Percentiles rank a stretch among this genome's conserved stretches.
These are phyloP conservation scores for Brevimyrus niger DNA, from an alignment of 2,113 vertebrate species.

Conservation along the genomic window DNA sequence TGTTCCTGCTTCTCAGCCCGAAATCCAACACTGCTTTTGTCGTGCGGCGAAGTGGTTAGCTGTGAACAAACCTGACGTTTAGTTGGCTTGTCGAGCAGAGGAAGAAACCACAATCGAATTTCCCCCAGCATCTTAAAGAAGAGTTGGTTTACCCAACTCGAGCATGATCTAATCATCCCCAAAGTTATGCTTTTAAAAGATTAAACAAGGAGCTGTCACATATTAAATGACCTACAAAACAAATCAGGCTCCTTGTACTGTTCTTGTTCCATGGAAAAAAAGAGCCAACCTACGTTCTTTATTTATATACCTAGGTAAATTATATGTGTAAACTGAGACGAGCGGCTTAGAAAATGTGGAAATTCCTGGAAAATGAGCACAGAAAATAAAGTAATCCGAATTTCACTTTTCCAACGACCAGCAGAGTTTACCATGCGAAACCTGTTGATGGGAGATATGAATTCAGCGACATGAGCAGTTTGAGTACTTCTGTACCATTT, in stretches of 20 bases:
- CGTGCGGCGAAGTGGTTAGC: slow-evolving; percentile 50
- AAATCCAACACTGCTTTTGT: slow-evolving; percentile 58
- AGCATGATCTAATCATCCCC: slow-evolving; percentile 27
- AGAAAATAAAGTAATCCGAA: background rate
- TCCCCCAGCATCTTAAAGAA: slow-evolving; percentile 20
- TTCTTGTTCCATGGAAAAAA: slow-evolving; percentile 6
- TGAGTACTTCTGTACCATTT: background rate
- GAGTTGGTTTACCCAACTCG: slow-evolving; percentile 24
- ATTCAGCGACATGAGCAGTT: background rate
- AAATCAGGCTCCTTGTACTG: background rate
- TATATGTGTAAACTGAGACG: slow-evolving; percentile 11
- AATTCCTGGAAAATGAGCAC: background rate
- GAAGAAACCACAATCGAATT: slow-evolving; percentile 28
- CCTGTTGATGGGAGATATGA: background rate
- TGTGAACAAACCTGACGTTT: slow-evolving; percentile 62
- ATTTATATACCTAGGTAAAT: slow-evolving; percentile 30
- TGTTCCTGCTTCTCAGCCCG: slow-evolving; percentile 36
- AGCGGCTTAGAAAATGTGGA: background rate
- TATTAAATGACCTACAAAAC: slow-evolving; percentile 16
- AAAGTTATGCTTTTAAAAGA: slow-evolving; percentile 25
- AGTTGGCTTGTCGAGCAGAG: slow-evolving; percentile 39
- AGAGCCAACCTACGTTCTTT: slow-evolving; percentile 11
- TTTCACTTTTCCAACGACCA: background rate
- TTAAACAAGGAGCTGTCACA: slow-evolving; percentile 21
- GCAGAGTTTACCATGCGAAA: background rate